Conservation (phyloP, 2,888 invertebrate species). For the Octonoba sinensis region DNA sequence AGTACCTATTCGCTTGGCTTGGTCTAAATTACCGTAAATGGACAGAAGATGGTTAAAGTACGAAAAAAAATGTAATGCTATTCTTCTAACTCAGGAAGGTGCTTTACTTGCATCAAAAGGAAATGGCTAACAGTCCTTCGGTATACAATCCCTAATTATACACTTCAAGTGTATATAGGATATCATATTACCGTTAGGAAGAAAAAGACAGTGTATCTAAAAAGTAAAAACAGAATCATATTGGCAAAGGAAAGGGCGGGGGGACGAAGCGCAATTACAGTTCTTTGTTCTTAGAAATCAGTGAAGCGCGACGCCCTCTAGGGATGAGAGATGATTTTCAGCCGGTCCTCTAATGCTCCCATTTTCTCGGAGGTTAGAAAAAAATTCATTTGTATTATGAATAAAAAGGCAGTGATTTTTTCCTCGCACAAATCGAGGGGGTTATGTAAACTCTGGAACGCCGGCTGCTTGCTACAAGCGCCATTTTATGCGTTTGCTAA, state of each 20-base stretch:
- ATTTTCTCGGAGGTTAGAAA: constrained; percentile 32
- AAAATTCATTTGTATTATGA: constrained; percentile 25
- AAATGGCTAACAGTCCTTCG: constrained; percentile 26
- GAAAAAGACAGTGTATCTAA: constrained; percentile 16
- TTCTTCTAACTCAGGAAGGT: constrained; percentile 11
- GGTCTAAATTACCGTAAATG: constrained; percentile 10
- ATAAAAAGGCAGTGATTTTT: not conserved
- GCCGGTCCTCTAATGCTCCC: constrained; percentile 38
- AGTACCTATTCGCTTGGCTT: no score
- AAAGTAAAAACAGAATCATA: constrained; percentile 22
- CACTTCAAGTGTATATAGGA: constrained; percentile 23
- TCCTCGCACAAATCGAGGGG: not conserved
- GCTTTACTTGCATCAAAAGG: constrained; percentile 26
- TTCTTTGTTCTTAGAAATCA: constrained; percentile 49
- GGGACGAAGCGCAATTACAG: constrained; percentile 39
- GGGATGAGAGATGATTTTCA: constrained; percentile 32
- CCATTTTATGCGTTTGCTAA: no score
- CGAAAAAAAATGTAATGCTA: not conserved
- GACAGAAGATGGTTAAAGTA: constrained; percentile 3
- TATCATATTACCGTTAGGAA: constrained; percentile 39
- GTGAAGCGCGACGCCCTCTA: constrained; percentile 49
- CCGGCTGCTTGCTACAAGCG: no score
- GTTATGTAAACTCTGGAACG: no score
- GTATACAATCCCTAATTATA: constrained; percentile 36
- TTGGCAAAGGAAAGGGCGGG: not conserved